These are phyloP conservation scores for Crotalus viridis DNA, from an alignment of 2,113 vertebrate species.

Conservation along the genomic window DNA sequence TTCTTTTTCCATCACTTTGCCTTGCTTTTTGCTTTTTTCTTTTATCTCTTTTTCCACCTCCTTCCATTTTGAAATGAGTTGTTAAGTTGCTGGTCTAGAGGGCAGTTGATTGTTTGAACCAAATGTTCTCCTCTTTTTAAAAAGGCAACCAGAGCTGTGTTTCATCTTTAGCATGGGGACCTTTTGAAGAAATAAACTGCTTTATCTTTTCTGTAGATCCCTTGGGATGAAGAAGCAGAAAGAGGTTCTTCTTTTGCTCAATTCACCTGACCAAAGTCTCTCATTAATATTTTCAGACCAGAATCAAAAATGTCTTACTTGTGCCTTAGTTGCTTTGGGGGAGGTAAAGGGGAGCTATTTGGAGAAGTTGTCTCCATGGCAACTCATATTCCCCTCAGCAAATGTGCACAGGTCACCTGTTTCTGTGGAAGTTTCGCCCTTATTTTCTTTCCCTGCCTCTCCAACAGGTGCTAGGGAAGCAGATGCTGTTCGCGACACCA, in stretches of 20 bases:
- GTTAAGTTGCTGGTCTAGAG: slow-evolving; percentile 1
- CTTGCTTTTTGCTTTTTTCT: not conserved
- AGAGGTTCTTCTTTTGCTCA: rapidly evolving
- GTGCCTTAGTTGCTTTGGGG: slow-evolving; percentile 59
- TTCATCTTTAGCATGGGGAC: not conserved
- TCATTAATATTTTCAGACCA: slow-evolving; percentile 49
- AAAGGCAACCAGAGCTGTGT: rapidly evolving
- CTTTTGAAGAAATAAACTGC: slow-evolving; percentile 19
- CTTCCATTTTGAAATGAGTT: slow-evolving; percentile 8
- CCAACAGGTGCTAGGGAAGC: slow-evolving; percentile 33
- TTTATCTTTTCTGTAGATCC: not conserved
- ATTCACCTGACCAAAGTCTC: slow-evolving; percentile 25
- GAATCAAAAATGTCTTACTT: slow-evolving; percentile 56
- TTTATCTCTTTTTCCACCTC: not conserved
- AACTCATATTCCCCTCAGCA: slow-evolving; percentile 60
- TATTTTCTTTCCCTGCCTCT: slow-evolving; percentile 17
- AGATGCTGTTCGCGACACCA: slow-evolving; percentile 13
- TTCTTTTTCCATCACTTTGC: not conserved
- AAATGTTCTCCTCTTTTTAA: not conserved
- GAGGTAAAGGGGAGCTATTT: slow-evolving; percentile 66
- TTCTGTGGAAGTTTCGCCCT: slow-evolving; percentile 56
- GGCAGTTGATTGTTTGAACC: slow-evolving; percentile 20
- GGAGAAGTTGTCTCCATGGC: slow-evolving; percentile 62
- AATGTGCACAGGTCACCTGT: slow-evolving; percentile 63
- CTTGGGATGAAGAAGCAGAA: not conserved